Evolutionary conservation across 2,113 vertebrate species (phyloP), one percentile per base, ranked within the genome.

Genomic region (Halcyon senegalensis): DNA sequence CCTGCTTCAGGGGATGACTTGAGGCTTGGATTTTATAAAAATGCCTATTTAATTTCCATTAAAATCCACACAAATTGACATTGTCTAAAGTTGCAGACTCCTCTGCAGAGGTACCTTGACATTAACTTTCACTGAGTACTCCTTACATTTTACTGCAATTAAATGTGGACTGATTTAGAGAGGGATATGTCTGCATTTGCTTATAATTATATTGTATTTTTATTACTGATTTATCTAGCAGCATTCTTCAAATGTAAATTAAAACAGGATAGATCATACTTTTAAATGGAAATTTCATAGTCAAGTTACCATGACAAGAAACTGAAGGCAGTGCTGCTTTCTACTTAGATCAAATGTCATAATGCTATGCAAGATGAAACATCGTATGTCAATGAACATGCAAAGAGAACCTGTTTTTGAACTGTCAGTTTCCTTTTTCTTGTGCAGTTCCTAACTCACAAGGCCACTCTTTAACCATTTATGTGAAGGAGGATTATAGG

Each of bases 381-480:
- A 33, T 1, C 2, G 0, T 35, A 33, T 0, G 0, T 19, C 3
- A 5, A 18, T 44, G 63, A 83, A 28, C 13, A 16, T 0, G 20
- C 11, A 28, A 76, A 79, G 18, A 79, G 39, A 95, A 37, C 31
- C 39, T 83, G 35, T 56, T 41, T 66, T 20, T n/a, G 35, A 58
- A 17, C 30, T 4, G 19, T 5, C 63, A 63, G 8, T n/a, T 56
- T 79, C 66, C 39, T 39, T 11, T 35, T 87, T 43, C 79, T 69
- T 69, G 48, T 33, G 27, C 55, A 48, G 27, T 28, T 81, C 56
- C 41, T 59, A 39, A 35, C 21, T 83, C 51, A 64, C 13, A 35
- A 48, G 28, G 74, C 17, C 31, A 5, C 33, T 20, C 70, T 89
- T 87, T 59, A 70, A 27, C 31, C 17, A 3, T 10, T 28, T 24